Conservation (phyloP, 2,113 vertebrate species). For the Poeciliopsis prolifica region DNA sequence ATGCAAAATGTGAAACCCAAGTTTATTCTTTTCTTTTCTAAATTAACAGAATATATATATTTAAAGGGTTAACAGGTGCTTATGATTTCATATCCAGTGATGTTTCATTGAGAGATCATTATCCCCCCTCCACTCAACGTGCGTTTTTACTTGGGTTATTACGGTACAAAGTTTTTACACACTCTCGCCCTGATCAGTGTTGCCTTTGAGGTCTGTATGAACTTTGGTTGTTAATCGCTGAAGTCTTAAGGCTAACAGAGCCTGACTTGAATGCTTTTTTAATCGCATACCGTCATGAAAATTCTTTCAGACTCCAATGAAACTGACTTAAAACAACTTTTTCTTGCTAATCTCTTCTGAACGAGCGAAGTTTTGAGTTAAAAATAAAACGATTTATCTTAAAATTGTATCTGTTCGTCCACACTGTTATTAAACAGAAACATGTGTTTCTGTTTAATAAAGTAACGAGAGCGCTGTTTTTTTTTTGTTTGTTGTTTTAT, state of each 20-base stretch:
- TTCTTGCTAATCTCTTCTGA: background rate
- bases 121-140: background rate
- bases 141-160: constrained; percentile 54
- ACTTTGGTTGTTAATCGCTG: rapidly evolving
- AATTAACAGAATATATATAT: no score
- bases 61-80: no score
- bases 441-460: background rate
- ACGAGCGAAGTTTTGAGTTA: background rate
- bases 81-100: no score
- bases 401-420: no score
- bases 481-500: rapidly evolving
- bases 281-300: background rate
- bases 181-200: constrained; percentile 55
- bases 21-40: no score
- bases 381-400: background rate
- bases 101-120: no score
- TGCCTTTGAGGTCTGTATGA: constrained; percentile 53
- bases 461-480: rapidly evolving
- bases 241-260: background rate
- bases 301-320: background rate
- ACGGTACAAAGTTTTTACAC: constrained; percentile 77
- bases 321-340: background rate
- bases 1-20: no score
- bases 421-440: background rate
- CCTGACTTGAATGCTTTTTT: background rate